phyloP scores from a whole-genome alignment of 92 coral and sea anemone genomes.

The Palythoa caribaeorum region DNA sequence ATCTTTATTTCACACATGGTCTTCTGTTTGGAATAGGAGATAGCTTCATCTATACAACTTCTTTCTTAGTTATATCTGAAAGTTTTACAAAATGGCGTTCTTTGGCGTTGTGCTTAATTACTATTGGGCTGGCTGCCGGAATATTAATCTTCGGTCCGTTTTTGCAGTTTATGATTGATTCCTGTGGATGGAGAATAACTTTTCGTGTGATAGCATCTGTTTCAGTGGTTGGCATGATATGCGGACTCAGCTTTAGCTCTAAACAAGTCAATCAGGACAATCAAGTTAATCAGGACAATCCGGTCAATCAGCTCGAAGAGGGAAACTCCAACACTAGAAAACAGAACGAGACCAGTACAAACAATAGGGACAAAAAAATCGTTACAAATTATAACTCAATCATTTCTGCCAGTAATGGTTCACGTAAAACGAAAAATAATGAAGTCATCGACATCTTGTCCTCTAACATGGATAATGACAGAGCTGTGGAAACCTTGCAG shows the following conservation, averaged over 20 bases:
- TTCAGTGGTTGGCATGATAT: neutral
- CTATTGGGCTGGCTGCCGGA: neutral
- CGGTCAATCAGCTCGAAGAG: too few species aligned
- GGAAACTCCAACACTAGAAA: too few species aligned
- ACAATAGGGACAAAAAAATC: too few species aligned
- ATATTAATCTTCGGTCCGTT: neutral
- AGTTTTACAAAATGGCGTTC: slow-evolving; percentile 25
- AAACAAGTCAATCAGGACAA: neutral
- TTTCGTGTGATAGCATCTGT: neutral
- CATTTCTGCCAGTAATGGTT: too few species aligned
- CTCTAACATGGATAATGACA: too few species aligned
- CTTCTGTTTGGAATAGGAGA: neutral
- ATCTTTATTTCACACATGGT: slow-evolving; percentile 30
- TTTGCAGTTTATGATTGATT: neutral
- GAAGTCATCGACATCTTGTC: too few species aligned
- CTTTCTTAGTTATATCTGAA: neutral
- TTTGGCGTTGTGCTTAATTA: neutral
- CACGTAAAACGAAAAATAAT: too few species aligned
- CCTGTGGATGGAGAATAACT: neutral
- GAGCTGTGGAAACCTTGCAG: too few species aligned
- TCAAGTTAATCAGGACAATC: too few species aligned
- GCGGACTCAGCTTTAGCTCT: neutral
- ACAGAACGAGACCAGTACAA: too few species aligned
- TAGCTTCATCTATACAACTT: neutral
- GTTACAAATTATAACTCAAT: too few species aligned